Conservation (phyloP, 2,113 vertebrate genomes). For the Ailuropoda melanoleuca region DNA sequence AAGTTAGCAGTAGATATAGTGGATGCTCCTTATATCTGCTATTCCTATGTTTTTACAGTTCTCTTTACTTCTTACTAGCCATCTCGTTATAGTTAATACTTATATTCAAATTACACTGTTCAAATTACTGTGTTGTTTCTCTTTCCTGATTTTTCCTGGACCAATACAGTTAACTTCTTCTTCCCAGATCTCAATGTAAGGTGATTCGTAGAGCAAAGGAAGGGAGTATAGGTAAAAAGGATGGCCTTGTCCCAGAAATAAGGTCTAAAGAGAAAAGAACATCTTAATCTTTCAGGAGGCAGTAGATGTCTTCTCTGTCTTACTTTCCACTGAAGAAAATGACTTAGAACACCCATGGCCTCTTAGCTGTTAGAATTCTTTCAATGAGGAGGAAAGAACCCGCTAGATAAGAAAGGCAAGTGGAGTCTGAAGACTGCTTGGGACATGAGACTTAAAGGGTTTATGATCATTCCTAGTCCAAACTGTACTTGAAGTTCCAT, state of each 20-base stretch:
- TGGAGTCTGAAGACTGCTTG: neutral
- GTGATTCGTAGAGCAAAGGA: neutral
- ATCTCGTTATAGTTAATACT: neutral
- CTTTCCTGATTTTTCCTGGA: constrained; percentile 14
- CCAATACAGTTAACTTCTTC: neutral
- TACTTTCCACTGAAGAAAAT: constrained; percentile 49
- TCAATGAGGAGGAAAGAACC: neutral
- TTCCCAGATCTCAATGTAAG: neutral
- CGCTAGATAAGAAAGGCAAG: neutral
- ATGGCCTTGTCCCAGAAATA: neutral
- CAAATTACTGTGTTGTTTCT: constrained; percentile 38
- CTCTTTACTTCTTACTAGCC: neutral
- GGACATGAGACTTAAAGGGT: neutral
- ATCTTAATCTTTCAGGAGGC: neutral
- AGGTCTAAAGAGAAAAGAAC: constrained; percentile 18
- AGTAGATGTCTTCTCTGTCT: neutral
- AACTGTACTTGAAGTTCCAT: neutral
- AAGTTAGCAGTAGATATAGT: neutral
- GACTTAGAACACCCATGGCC: neutral
- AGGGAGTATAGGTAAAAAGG: neutral
- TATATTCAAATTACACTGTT: neutral
- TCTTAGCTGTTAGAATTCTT: constrained; percentile 23
- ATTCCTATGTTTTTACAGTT: neutral
- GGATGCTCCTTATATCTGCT: neutral
- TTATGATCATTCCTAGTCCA: neutral